Evolutionary conservation across 1,140 invertebrate species (phyloP), one percentile per base, ranked within the genome.

Genomic region (Macrobrachium rosenbergii): DNA sequence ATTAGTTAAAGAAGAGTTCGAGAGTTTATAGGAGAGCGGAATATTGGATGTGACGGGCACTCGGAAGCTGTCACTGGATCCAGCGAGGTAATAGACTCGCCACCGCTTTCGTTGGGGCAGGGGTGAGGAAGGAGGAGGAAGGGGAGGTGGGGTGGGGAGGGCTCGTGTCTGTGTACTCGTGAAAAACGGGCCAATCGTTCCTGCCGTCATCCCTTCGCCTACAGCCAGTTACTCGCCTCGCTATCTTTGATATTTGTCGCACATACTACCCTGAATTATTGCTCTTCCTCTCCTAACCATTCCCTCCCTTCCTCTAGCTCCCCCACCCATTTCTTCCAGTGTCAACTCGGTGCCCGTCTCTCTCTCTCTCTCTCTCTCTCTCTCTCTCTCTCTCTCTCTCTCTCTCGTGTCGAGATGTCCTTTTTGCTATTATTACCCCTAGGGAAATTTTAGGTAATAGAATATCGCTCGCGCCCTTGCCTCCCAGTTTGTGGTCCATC

Each of bases 141-240:
- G 21, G n/a, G 23, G 69, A 5, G 37, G 69, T 0, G 10, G 52
- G 52, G 52, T 0, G 52, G 52, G 52, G 52, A 5, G 52, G 52
- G 52, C n/a, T n/a, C 21, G 69, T 12, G 69, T 72, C 23, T 72
- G 69, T 52, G 69, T 72, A 72, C 72, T 76, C 60, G 59, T 83
- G 82, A 83, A 83, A 83, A 83, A 83, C 82, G 82, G 82, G 43
- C 69, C 82, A 83, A 83, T 83, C 82, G 58, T n/a, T 21, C 69
- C 43, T 52, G 82, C 19, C 72, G 82, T 76, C 82, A 75, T 63
- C 60, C 72, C 67, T 43, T 17, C 67, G 69, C 60, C 75, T 60
- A 83, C 76, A 83, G 69, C 58, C 82, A 76, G 52, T 83, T 83
- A 75, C 82, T 83, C 28, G 58, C 69, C 5, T 2, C 72, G 59